Percentiles rank a stretch among this genome's conserved stretches.
These are phyloP conservation scores for Astropecten irregularis DNA, from an alignment of 53 echinoderm and acorn worm species.

Conservation along the genomic window DNA sequence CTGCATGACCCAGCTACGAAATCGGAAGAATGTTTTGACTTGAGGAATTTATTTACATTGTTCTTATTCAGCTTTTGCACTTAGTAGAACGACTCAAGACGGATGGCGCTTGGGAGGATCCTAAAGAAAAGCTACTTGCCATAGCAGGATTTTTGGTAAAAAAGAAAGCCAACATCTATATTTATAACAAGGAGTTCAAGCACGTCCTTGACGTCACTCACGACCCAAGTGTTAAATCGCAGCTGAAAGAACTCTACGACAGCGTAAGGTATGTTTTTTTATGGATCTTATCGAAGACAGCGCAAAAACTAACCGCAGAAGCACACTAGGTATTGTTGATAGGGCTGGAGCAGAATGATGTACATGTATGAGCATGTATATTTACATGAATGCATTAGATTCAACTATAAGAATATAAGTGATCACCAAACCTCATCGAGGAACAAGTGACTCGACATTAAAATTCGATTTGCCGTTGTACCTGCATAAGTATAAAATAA, in stretches of 20 bases:
- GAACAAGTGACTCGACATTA: too few species aligned
- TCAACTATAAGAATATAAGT: too few species aligned
- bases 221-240: background rate
- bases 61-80: background rate
- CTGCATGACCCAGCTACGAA: background rate
- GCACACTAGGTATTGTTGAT: too few species aligned
- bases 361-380: too few species aligned
- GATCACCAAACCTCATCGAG: too few species aligned
- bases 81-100: background rate
- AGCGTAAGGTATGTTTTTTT: too few species aligned
- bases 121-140: constrained; percentile 8
- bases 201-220: constrained; percentile 14
- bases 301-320: too few species aligned
- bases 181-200: constrained; percentile 7
- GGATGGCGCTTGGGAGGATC: background rate
- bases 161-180: constrained; percentile 43
- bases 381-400: too few species aligned
- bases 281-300: too few species aligned
- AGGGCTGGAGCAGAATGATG: too few species aligned
- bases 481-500: too few species aligned
- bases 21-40: background rate
- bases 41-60: background rate
- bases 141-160: constrained; percentile 10
- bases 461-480: too few species aligned
- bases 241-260: background rate